Percentiles rank a stretch among this genome's conserved stretches.
These are phyloP conservation scores for Colletes latitarsis DNA, from an alignment of 1,140 invertebrate genomes.

Conservation along the genomic window DNA sequence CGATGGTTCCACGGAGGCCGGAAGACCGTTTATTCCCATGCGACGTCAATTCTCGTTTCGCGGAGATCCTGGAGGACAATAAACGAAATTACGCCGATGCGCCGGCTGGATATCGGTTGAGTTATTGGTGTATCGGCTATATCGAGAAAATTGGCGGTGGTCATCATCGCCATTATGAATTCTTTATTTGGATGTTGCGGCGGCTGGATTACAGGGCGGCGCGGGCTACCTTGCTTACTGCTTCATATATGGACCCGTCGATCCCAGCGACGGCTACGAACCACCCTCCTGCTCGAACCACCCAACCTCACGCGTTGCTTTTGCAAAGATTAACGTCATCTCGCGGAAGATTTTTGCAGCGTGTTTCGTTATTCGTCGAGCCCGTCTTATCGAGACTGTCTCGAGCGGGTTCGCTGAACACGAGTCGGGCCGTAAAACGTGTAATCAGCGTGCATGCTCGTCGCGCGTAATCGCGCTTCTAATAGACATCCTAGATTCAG, in stretches of 20 bases:
- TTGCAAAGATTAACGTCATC: no score
- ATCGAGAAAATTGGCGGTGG: constrained; percentile 78
- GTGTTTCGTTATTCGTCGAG: no score
- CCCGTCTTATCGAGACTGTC: background rate
- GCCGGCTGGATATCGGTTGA: constrained; percentile 61
- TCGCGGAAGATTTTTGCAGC: no score
- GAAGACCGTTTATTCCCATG: background rate
- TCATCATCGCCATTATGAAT: constrained; percentile 81
- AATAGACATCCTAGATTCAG: constrained; percentile 63
- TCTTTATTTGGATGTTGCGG: constrained; percentile 80
- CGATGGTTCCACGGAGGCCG: background rate
- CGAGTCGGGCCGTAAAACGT: constrained; percentile 30
- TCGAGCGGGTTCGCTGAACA: constrained; percentile 16
- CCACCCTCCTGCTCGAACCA: constrained; percentile 20
- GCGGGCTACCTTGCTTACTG: constrained; percentile 79
- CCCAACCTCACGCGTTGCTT: no score
- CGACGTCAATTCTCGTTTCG: constrained; percentile 27
- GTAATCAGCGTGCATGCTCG: constrained; percentile 57
- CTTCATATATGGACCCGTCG: constrained; percentile 73
- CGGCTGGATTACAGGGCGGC: constrained; percentile 79
- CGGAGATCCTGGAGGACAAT: constrained; percentile 47
- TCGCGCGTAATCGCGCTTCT: constrained; percentile 54
- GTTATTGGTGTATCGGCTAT: constrained; percentile 77
- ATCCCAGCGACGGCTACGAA: constrained; percentile 56
- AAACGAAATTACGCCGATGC: constrained; percentile 51